These are phyloP conservation scores for Macrosiphum euphorbiae DNA, from an alignment of 2,888 invertebrate genomes.

Conservation along the genomic window DNA sequence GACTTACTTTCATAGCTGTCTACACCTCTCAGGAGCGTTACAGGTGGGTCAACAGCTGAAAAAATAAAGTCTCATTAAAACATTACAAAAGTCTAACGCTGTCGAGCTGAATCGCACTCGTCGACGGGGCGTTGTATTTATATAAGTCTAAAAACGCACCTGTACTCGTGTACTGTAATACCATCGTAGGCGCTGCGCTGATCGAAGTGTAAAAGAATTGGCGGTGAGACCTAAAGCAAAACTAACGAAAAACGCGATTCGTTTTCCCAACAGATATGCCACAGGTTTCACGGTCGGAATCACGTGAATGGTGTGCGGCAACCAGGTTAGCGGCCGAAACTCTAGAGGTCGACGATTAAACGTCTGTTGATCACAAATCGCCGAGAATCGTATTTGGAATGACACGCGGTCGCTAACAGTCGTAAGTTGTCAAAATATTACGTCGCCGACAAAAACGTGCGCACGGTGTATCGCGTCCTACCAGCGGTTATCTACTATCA, in stretches of 20 bases:
- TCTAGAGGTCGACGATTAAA: background rate
- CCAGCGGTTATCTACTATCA: background rate
- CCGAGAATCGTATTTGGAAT: background rate
- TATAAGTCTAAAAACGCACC: background rate
- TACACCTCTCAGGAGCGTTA: conserved; percentile 7
- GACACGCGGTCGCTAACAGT: background rate
- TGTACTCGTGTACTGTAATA: conserved; percentile 41
- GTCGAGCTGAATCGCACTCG: background rate
- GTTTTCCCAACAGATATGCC: background rate
- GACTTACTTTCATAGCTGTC: conserved; percentile 56
- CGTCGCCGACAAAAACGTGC: background rate
- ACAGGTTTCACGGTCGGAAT: background rate
- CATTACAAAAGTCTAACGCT: background rate
- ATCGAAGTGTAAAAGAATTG: background rate
- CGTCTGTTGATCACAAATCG: background rate
- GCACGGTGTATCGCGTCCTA: background rate
- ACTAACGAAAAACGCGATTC: background rate
- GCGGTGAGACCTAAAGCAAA: background rate
- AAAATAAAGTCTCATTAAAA: background rate
- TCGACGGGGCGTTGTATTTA: background rate
- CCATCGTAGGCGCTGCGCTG: background rate
- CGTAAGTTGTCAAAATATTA: background rate
- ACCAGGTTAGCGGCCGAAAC: background rate
- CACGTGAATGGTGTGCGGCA: background rate
- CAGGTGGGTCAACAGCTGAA: conserved; percentile 49